Evolutionary conservation across 1,140 invertebrate genomes (phyloP), one percentile per base, ranked within the genome.

Genomic region (Sarcophaga bullata): DNA sequence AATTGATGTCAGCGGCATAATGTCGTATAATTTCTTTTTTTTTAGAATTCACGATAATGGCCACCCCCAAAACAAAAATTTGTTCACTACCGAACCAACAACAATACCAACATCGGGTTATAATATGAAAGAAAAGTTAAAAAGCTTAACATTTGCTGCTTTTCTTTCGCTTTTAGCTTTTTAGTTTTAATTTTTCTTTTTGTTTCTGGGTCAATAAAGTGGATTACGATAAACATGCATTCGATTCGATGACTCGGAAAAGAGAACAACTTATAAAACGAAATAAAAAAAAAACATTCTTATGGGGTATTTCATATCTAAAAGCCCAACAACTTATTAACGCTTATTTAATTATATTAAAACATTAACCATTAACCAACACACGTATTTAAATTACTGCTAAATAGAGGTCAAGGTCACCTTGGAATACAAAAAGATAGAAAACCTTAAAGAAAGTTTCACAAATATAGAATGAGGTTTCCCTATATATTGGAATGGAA

Each of bases 201-300:
- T 17, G 9, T 68, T 68, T 68, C 62, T 68, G 62, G 62, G 62
- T 68, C 62, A 68, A 68, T 68, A 68, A 68, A 68, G 17, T 68
- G n/a, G 62, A 68, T 68, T 68, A 68, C n/a, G 62, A 68, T 19
- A 37, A 68, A 68, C 62, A 10, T 68, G 62, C 62, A 25, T 17
- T 25, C 62, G 8, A 68, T 68, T 68, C 62, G n/a, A 68, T 68
- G 62, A 19, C 17, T n/a, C 17, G 62, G 7, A 68, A 68, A 68
- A 19, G 6, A 68, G n/a, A 68, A 25, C 8, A 68, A 68, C 15
- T 19, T 68, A 68, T 25, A 68, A 68, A 68, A 25, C 6, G 0
- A 52, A 52, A 52, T 10, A 52, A 52, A 52, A 52, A 52, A 52
- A 6, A 68, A 25, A 19, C 2, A 19, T 68, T 17, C 6, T 19